phyloP scores from a whole-genome alignment of 2,113 vertebrate species.

The Eolophus roseicapilla region DNA sequence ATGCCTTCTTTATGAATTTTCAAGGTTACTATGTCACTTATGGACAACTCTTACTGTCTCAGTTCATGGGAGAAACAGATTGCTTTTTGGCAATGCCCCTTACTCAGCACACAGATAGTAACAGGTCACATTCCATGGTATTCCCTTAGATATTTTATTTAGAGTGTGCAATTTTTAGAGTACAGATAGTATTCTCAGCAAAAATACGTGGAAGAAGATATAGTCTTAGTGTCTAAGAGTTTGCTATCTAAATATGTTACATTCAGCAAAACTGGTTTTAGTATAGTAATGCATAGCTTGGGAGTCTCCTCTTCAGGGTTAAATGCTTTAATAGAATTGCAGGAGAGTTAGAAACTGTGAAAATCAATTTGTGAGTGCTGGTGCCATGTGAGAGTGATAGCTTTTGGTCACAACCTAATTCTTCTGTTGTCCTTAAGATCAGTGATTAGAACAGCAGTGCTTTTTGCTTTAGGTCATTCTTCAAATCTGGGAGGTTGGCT shows the following conservation, averaged over 20 bases:
- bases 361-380: neutral
- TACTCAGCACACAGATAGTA: neutral
- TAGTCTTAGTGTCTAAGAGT: neutral
- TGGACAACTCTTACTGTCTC: neutral
- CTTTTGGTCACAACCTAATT: neutral
- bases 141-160: constrained; percentile 18
- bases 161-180: neutral
- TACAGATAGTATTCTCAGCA: neutral
- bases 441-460: neutral
- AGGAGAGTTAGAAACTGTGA: neutral
- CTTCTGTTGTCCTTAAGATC: neutral
- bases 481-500: neutral
- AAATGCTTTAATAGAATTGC: neutral
- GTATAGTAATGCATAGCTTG: neutral
- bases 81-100: neutral
- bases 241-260: neutral
- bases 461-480: neutral
- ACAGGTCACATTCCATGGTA: neutral
- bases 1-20: neutral
- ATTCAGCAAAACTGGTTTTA: neutral
- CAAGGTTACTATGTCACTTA: neutral
- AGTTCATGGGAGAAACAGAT: neutral
- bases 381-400: neutral
- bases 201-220: neutral
- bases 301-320: neutral